These are phyloP conservation scores for Erpetoichthys calabaricus DNA, from an alignment of 2,797 vertebrate genomes.

Conservation along the genomic window DNA sequence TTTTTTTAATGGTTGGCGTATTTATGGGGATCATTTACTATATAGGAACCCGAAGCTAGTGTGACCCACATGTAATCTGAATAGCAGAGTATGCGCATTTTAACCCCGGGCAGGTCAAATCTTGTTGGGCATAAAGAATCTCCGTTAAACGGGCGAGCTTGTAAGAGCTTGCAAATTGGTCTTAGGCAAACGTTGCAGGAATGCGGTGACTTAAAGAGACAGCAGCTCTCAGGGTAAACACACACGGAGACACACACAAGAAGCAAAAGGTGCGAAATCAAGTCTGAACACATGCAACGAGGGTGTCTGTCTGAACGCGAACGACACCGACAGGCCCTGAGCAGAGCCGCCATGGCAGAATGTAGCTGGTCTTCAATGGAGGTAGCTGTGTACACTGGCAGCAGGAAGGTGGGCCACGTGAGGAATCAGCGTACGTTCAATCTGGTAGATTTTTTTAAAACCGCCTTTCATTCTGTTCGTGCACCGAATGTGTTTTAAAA, in stretches of 20 bases:
- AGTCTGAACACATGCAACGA: conserved; percentile 17
- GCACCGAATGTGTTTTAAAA: too few species aligned
- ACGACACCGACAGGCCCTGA: conserved; percentile 18
- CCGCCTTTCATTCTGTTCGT: too few species aligned
- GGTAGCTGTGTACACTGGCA: too few species aligned
- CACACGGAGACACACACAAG: too few species aligned
- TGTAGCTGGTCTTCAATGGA: too few species aligned
- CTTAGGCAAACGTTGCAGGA: conserved; percentile 69
- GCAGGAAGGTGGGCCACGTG: too few species aligned
- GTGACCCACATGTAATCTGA: neutral
- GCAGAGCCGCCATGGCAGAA: conserved; percentile 25
- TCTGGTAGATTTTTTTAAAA: too few species aligned
- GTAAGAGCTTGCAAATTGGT: conserved; percentile 76
- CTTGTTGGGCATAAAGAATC: conserved; percentile 61
- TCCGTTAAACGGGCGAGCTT: conserved; percentile 64
- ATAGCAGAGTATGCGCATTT: conserved; percentile 5
- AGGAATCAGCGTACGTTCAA: too few species aligned
- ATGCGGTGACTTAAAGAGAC: conserved; percentile 65
- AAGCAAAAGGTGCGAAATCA: conserved; percentile 22
- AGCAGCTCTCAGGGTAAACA: conserved; percentile 1
- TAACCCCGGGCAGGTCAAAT: conserved; percentile 39
- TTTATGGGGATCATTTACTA: too few species aligned
- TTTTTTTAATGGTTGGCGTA: too few species aligned
- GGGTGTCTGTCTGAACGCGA: conserved; percentile 27
- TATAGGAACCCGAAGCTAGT: neutral